Conservation (phyloP, 1,140 invertebrate species). For the Pogonomyrmex barbatus region DNA sequence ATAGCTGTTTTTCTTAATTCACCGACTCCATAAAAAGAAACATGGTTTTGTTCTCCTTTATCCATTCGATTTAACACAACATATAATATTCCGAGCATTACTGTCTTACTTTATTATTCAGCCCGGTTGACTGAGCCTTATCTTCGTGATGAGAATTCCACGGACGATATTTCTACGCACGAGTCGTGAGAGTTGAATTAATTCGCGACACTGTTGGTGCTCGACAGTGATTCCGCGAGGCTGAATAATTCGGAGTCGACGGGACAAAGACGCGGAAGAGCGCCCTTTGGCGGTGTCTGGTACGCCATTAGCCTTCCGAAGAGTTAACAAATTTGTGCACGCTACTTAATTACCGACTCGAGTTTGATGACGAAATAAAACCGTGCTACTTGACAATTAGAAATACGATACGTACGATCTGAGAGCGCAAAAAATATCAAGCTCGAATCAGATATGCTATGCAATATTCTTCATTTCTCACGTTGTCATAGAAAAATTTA, state of each 20-base stretch:
- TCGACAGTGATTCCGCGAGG: conserved; percentile 53
- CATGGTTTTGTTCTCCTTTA: neutral
- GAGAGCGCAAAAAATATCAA: conserved; percentile 62
- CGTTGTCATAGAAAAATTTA: neutral
- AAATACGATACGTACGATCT: conserved; percentile 58
- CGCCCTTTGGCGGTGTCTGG: conserved; percentile 49
- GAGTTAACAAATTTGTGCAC: conserved; percentile 78
- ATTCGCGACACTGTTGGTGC: conserved; percentile 41
- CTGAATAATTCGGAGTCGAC: conserved; percentile 65
- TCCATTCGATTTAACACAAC: neutral
- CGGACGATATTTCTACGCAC: conserved; percentile 52
- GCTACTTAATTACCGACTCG: conserved; percentile 74
- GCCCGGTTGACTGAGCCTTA: conserved; percentile 38
- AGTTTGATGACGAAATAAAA: conserved; percentile 67
- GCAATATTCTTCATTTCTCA: conserved; percentile 28
- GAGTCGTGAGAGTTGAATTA: conserved; percentile 54
- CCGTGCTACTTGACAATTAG: conserved; percentile 62
- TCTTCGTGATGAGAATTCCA: conserved; percentile 30
- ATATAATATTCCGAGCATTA: conserved; percentile 53
- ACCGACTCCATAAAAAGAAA: neutral
- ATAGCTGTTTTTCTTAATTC: neutral
- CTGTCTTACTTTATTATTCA: conserved; percentile 51
- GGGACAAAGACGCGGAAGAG: conserved; percentile 46
- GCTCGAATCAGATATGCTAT: conserved; percentile 26
- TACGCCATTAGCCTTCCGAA: conserved; percentile 76